phyloP scores from a whole-genome alignment of 2,888 invertebrate genomes.

The Conistra vaccinii region DNA sequence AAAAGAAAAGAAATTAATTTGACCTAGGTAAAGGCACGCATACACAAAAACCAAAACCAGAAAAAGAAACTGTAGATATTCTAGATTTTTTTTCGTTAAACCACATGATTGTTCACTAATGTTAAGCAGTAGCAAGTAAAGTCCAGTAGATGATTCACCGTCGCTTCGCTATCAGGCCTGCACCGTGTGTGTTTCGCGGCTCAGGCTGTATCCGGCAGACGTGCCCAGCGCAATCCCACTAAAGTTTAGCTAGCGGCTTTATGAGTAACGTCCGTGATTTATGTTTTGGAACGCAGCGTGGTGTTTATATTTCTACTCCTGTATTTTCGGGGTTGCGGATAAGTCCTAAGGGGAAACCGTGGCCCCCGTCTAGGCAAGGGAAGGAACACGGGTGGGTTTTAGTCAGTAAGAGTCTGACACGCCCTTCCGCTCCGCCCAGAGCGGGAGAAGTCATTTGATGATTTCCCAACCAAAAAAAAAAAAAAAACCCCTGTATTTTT shows the following conservation, averaged over 20 bases:
- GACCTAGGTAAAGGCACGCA: too few relatives aligned
- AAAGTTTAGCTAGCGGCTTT: conserved; percentile 45
- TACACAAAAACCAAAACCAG: background rate
- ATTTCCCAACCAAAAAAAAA: too few relatives aligned
- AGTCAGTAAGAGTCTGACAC: too few relatives aligned
- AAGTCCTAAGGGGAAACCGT: too few relatives aligned
- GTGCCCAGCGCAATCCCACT: conserved; percentile 34
- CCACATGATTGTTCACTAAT: background rate
- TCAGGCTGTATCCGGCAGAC: conserved; percentile 26
- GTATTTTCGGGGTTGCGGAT: too few relatives aligned
- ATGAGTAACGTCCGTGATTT: conserved; percentile 37
- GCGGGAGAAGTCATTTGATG: too few relatives aligned
- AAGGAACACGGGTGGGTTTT: too few relatives aligned
- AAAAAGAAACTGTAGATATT: background rate
- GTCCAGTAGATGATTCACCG: conserved; percentile 9
- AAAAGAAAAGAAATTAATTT: too few relatives aligned
- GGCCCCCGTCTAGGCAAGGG: too few relatives aligned
- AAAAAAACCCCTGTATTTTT: too few relatives aligned
- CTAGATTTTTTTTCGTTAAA: too few relatives aligned
- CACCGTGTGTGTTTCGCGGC: conserved; percentile 29
- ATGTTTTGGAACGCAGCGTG: conserved; percentile 13
- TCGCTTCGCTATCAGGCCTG: conserved; percentile 23
- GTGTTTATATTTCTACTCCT: background rate
- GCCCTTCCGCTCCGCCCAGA: too few relatives aligned
- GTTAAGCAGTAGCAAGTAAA: conserved; percentile 1